Evolutionary conservation across 2,797 vertebrate genomes (phyloP).

Genomic region (Columba guinea): DNA sequence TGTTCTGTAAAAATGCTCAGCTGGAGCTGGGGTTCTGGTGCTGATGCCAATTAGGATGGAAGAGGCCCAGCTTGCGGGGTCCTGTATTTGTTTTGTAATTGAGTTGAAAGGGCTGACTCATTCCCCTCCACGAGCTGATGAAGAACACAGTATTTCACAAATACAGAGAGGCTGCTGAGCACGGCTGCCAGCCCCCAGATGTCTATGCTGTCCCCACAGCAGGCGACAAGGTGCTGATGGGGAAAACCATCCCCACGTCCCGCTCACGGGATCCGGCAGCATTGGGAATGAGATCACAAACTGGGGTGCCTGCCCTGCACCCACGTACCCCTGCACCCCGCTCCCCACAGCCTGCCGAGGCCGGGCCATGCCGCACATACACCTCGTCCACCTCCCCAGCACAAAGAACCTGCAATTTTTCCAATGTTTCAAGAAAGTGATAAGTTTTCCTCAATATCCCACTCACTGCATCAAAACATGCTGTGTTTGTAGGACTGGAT

Average conservation of each 20-base stretch:
- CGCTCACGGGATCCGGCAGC: accelerated
- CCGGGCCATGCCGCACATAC: accelerated
- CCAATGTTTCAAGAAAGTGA: background rate
- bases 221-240: background rate
- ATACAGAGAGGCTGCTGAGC: background rate
- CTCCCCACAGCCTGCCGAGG: accelerated
- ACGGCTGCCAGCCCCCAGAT: background rate
- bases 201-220: background rate
- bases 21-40: constrained; percentile 57
- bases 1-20: constrained; percentile 56
- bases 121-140: constrained; percentile 12
- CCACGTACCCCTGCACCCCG: accelerated
- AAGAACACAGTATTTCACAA: constrained; percentile 52
- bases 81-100: constrained; percentile 63
- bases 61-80: constrained; percentile 46
- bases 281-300: background rate
- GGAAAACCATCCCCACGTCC: accelerated
- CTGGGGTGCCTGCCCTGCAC: background rate
- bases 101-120: constrained; percentile 67
- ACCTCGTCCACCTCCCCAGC: background rate
- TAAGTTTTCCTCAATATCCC: background rate
- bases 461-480: background rate
- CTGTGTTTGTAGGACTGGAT: background rate
- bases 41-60: constrained; percentile 67
- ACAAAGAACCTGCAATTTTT: background rate